A percentile compares a stretch with the other conserved stretches of the same genome.
phyloP scores from a whole-genome alignment of 1,140 invertebrate genomes.

The Ectropis grisescens region DNA sequence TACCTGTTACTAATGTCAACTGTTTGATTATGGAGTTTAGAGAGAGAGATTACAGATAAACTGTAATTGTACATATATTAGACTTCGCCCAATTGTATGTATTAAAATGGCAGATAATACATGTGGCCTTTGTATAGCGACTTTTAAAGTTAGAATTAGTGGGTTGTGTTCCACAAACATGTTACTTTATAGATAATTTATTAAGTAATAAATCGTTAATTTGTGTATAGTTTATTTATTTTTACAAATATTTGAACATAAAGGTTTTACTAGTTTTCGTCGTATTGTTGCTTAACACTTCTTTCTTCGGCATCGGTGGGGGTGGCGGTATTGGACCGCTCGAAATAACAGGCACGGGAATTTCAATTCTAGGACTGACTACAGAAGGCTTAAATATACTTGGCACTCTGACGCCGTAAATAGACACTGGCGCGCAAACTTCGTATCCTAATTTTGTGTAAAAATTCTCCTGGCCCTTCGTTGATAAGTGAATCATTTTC shows the following conservation, averaged over 20 bases:
- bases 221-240: no score
- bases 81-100: no score
- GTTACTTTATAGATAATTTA: no score
- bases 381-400: slow-evolving; percentile 10
- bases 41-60: no score
- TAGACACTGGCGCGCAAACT: slow-evolving; percentile 77
- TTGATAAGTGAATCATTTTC: slow-evolving; percentile 79
- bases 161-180: no score
- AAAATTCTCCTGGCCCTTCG: slow-evolving; percentile 82
- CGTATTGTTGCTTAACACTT: slow-evolving; percentile 19
- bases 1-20: no score
- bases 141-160: no score
- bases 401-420: slow-evolving; percentile 66
- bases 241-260: slow-evolving; percentile 50
- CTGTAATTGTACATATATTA: no score
- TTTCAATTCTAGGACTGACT: slow-evolving; percentile 14
- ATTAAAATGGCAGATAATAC: no score
- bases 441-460: slow-evolving; percentile 82
- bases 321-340: slow-evolving; percentile 25
- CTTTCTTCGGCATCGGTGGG: slow-evolving; percentile 30
- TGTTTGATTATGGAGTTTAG: no score
- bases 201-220: no score
- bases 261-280: slow-evolving; percentile 47
- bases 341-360: slow-evolving; percentile 16
- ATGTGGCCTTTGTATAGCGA: no score